Evolutionary conservation across 2,888 invertebrate species (phyloP), one percentile per base, ranked within the genome.

Genomic region (Acrocyrtus sp.): DNA sequence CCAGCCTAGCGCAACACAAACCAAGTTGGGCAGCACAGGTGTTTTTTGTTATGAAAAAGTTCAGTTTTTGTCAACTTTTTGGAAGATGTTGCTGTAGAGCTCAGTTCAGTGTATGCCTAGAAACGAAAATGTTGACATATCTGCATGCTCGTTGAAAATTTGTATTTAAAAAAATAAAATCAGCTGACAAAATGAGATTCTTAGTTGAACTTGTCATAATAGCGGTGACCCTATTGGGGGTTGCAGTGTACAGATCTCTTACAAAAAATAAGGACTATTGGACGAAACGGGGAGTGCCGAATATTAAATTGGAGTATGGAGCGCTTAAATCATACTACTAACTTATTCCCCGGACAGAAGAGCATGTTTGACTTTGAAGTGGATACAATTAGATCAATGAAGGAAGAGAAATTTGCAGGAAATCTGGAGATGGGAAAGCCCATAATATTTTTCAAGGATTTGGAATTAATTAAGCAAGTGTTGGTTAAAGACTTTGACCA

Each of bases 401-500:
- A 45, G 19, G 34, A 45, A 15, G 19, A 53, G 26, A 12, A 24
- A 4, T 75, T 56, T 19, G 76, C 72, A 6, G 79, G 79, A 17
- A 54, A 43, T 5, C 65, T 77, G 15, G 73, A 74, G 10, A 62
- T 77, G 29, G 62, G 75, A n/a, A 66, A 17, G 3, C 79, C 79
- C 4, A 3, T 45, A 5, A 22, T 76, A 1, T 50, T 72, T 1
- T 34, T 74, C 53, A 63, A 67, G 41, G 79, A 79, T 53, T 62
- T 73, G 17, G 79, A 79, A 4, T 50, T 79, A 3, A 56, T 79
- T 12, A 76, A 72, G 27, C 56, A 73, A 27, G 53, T 79, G 21
- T 43, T 78, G 8, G 75, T 79, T n/a, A 79, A 79, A 57, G 76
- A 79, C 41, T 79, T 79, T 60, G 75, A 75, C 27, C 50, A 72